Percentiles rank a stretch among this genome's conserved stretches.
Evolutionary conservation across 2,888 invertebrate genomes (phyloP).

Genomic region (Catocala sponsa): DNA sequence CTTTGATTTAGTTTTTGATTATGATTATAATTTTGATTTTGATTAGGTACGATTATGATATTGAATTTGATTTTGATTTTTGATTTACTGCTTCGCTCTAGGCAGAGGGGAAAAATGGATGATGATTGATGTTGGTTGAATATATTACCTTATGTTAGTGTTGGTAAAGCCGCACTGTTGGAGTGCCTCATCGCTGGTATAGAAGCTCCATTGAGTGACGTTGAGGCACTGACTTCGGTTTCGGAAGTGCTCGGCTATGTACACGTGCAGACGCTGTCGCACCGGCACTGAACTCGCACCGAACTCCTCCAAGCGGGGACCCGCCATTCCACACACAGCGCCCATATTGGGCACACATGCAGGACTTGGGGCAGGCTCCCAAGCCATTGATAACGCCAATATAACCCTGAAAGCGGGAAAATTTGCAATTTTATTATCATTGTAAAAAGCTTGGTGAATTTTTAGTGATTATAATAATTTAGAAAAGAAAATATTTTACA

Average conservation of each 20-base stretch:
- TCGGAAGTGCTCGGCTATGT: background rate
- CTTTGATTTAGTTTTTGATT: too few species aligned
- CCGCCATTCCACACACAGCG: background rate
- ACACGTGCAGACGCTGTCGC: background rate
- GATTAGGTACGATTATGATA: too few species aligned
- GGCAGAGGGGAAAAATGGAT: too few species aligned
- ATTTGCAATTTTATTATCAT: too few species aligned
- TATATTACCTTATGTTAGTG: background rate
- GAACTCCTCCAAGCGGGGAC: background rate
- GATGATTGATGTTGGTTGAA: too few species aligned
- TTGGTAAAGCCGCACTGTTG: slow-evolving; percentile 4
- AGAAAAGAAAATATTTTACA: too few species aligned
- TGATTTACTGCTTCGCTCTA: too few species aligned
- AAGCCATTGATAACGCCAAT: slow-evolving; percentile 10
- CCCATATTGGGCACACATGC: background rate
- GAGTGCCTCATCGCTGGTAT: background rate
- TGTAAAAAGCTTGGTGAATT: too few species aligned
- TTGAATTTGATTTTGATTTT: too few species aligned
- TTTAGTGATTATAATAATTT: too few species aligned
- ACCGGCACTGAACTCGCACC: slow-evolving; percentile 2
- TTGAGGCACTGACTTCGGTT: background rate
- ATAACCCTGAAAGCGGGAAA: slow-evolving; percentile 4
- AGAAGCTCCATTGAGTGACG: background rate
- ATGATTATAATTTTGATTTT: too few species aligned
- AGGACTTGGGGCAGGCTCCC: background rate